Conservation (phyloP, 2,797 vertebrate genomes). For the Gymnothorax javanicus region DNA sequence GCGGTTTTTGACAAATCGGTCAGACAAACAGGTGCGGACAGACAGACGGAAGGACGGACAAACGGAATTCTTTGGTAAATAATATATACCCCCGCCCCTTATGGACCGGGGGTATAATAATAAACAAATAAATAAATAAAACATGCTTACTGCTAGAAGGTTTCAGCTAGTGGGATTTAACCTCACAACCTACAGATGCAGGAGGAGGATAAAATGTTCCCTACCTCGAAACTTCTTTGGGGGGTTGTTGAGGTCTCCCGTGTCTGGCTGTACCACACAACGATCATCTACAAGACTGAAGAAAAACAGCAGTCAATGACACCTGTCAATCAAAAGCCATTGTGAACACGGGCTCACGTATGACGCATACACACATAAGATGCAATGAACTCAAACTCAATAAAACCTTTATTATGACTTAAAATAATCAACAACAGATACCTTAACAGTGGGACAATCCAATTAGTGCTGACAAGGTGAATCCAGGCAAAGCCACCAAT, state of each 20-base stretch:
- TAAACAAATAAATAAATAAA: background rate
- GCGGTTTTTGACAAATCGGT: too few species aligned
- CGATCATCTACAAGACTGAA: slow-evolving; percentile 95
- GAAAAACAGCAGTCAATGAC: slow-evolving; percentile 37
- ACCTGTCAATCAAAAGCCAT: background rate
- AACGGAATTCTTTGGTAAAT: background rate
- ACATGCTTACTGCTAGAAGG: background rate
- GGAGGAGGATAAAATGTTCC: slow-evolving; percentile 23
- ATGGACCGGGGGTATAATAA: too few species aligned
- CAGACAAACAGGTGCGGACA: background rate
- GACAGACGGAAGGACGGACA: background rate
- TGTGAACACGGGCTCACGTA: background rate
- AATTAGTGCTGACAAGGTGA: background rate
- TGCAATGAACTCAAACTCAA: background rate
- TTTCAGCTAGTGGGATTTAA: background rate
- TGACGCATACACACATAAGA: background rate
- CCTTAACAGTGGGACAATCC: background rate
- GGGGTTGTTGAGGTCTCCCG: slow-evolving; percentile 95
- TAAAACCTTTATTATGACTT: background rate
- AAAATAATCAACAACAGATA: background rate
- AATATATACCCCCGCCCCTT: background rate
- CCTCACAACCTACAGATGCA: background rate
- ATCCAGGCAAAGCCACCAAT: background rate
- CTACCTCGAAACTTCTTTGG: slow-evolving; percentile 99
- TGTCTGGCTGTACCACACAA: slow-evolving; percentile 96